phyloP scores from a whole-genome alignment of 1,140 invertebrate species.

The Hyles vespertilio region DNA sequence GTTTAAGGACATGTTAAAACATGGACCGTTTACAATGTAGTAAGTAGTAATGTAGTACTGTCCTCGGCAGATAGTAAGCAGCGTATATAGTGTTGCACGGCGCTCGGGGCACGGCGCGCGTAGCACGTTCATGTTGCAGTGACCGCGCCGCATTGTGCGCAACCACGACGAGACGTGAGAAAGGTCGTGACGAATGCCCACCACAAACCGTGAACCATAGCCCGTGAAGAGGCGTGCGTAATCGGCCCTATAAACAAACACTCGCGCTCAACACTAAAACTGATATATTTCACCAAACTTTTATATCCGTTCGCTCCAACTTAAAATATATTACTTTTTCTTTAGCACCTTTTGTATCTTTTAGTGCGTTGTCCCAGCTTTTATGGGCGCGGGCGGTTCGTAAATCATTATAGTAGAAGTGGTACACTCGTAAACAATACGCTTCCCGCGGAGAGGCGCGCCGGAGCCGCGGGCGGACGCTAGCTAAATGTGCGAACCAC shows the following conservation, averaged over 20 bases:
- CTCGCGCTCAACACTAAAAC: conserved; percentile 58
- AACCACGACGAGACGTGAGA: conserved; percentile 19
- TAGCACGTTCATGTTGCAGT: too few relatives aligned
- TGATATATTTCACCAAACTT: conserved; percentile 73
- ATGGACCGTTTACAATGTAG: background rate
- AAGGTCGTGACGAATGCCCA: conserved; percentile 43
- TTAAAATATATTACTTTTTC: conserved; percentile 73
- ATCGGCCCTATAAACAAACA: conserved; percentile 67
- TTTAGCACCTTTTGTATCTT: conserved; percentile 75
- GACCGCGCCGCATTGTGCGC: too few relatives aligned
- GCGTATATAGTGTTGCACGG: too few relatives aligned
- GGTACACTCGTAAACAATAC: conserved; percentile 65
- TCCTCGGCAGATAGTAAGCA: too few relatives aligned
- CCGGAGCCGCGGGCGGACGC: background rate
- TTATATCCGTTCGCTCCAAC: conserved; percentile 67
- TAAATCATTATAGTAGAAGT: conserved; percentile 74
- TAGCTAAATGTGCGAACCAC: background rate
- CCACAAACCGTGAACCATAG: conserved; percentile 25
- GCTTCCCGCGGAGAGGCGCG: conserved; percentile 42
- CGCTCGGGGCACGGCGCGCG: too few relatives aligned
- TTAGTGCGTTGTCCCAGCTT: conserved; percentile 68
- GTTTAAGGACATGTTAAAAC: too few relatives aligned
- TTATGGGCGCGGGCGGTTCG: conserved; percentile 65
- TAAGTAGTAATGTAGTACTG: background rate
- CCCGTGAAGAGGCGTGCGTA: conserved; percentile 53